phyloP scores from a whole-genome alignment of 2,113 vertebrate species.

The Takifugu bimaculatus region DNA sequence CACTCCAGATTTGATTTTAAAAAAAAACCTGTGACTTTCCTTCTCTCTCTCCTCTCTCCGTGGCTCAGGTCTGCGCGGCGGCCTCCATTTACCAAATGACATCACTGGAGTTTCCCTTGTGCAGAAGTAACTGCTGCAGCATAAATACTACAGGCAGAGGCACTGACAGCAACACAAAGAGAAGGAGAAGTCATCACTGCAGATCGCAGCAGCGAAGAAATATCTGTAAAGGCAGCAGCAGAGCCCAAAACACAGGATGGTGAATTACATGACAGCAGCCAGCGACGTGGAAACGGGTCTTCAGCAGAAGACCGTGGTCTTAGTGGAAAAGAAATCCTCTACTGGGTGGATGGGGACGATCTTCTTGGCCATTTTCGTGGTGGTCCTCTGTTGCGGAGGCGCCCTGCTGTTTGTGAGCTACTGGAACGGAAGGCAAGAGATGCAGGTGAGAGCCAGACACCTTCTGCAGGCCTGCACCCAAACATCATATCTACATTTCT shows the following conservation, averaged over 20 bases:
- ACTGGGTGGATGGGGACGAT: constrained; percentile 48
- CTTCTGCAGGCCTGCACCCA: neutral
- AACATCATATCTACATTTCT: neutral
- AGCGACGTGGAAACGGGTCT: constrained; percentile 54
- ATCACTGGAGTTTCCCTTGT: constrained; percentile 77
- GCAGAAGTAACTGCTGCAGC: constrained; percentile 33
- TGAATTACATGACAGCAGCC: constrained; percentile 45
- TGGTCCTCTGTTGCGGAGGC: constrained; percentile 41
- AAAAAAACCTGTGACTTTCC: constrained; percentile 45
- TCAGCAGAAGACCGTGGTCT: constrained; percentile 34
- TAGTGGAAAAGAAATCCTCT: constrained; percentile 52
- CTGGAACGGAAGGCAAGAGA: constrained; percentile 21
- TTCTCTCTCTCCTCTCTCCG: constrained; percentile 48
- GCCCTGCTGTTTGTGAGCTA: constrained; percentile 44
- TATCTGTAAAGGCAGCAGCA: neutral
- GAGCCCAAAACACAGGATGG: constrained; percentile 40
- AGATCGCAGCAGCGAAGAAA: constrained; percentile 1
- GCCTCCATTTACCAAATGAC: constrained; percentile 63
- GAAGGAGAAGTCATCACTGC: constrained; percentile 17
- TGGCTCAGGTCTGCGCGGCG: constrained; percentile 16
- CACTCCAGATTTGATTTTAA: constrained; percentile 5
- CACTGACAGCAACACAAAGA: constrained; percentile 35
- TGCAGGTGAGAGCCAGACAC: constrained; percentile 30
- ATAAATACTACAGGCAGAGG: constrained; percentile 65
- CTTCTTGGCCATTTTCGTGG: constrained; percentile 7